These are phyloP conservation scores for Rutpela maculata DNA, from an alignment of 2,888 invertebrate species.

Conservation along the genomic window DNA sequence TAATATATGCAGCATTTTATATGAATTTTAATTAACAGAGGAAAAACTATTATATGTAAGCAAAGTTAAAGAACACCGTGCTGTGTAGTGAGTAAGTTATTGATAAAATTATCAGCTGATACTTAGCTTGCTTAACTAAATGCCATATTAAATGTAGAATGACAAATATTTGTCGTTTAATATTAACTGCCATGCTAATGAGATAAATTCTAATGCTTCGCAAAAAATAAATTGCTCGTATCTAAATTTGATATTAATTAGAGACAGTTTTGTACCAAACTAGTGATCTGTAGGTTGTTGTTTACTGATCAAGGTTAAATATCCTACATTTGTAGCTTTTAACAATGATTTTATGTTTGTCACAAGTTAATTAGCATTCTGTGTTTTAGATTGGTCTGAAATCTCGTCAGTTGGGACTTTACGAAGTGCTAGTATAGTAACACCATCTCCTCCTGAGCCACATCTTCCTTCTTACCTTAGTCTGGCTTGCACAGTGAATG, in stretches of 20 bases:
- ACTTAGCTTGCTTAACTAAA: slow-evolving; percentile 16
- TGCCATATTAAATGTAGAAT: slow-evolving; percentile 8
- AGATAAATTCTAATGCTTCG: slow-evolving; percentile 29
- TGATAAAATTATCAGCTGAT: slow-evolving; percentile 30
- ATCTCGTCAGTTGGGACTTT: slow-evolving; percentile 75
- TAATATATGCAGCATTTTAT: slow-evolving; percentile 35
- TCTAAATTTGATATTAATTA: slow-evolving; percentile 23
- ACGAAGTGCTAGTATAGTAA: slow-evolving; percentile 73
- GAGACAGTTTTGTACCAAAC: slow-evolving; percentile 5
- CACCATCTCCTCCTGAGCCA: slow-evolving; percentile 61
- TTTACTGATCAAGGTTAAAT: slow-evolving; percentile 30
- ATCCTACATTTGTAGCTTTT: slow-evolving; percentile 25
- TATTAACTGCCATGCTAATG: slow-evolving; percentile 20
- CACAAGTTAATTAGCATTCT: slow-evolving; percentile 29
- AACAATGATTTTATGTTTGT: slow-evolving; percentile 2
- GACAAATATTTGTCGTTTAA: slow-evolving; percentile 18
- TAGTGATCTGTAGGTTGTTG: slow-evolving; percentile 17
- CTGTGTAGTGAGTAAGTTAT: slow-evolving; percentile 9
- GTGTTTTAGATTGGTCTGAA: slow-evolving; percentile 73
- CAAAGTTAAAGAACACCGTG: slow-evolving; percentile 16
- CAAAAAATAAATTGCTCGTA: slow-evolving; percentile 11
- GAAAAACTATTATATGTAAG: slow-evolving; percentile 19
- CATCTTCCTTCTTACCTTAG: slow-evolving; percentile 93
- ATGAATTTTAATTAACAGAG: slow-evolving; percentile 30
- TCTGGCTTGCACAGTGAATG: slow-evolving; percentile 92